Conservation (phyloP, 1,140 invertebrate genomes). For the Drosophila suzukii region DNA sequence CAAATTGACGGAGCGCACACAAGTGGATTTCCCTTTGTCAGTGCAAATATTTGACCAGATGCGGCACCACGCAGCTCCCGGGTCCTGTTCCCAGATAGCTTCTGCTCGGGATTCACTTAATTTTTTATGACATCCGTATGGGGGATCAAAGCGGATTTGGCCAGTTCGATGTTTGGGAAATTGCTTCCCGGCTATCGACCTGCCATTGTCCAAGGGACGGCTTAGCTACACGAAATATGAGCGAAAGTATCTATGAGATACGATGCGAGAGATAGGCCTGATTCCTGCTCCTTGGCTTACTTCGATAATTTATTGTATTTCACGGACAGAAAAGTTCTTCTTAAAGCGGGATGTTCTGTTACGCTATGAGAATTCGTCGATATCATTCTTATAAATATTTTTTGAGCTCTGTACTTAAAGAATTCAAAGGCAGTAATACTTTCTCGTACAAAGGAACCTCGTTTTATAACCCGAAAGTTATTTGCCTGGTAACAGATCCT, state of each 20-base stretch:
- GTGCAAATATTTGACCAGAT: conserved; percentile 82
- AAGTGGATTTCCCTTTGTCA: conserved; percentile 71
- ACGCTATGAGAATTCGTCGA: not conserved
- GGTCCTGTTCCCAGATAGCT: conserved; percentile 14
- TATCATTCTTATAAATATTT: too few species aligned
- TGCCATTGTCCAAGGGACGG: conserved; percentile 27
- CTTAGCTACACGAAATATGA: conserved; percentile 71
- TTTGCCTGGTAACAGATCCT: too few species aligned
- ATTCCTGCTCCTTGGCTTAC: conserved; percentile 49
- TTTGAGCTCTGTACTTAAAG: too few species aligned
- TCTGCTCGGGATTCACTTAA: conserved; percentile 50
- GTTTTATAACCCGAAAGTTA: too few species aligned
- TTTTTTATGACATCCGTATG: conserved; percentile 81
- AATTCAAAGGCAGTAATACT: too few species aligned
- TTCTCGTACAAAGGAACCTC: too few species aligned
- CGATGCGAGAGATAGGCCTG: conserved; percentile 21
- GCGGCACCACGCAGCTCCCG: conserved; percentile 39
- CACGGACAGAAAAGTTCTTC: not conserved
- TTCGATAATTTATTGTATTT: conserved; percentile 62
- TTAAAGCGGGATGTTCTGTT: not conserved
- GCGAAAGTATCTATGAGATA: conserved; percentile 72
- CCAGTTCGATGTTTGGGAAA: conserved; percentile 57
- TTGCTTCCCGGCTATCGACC: conserved; percentile 49
- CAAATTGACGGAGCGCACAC: conserved; percentile 63
- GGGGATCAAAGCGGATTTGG: conserved; percentile 79